Evolutionary conservation across 2,888 invertebrate species (phyloP), one percentile per base, ranked within the genome.

Genomic region (Agrypnus murinus): DNA sequence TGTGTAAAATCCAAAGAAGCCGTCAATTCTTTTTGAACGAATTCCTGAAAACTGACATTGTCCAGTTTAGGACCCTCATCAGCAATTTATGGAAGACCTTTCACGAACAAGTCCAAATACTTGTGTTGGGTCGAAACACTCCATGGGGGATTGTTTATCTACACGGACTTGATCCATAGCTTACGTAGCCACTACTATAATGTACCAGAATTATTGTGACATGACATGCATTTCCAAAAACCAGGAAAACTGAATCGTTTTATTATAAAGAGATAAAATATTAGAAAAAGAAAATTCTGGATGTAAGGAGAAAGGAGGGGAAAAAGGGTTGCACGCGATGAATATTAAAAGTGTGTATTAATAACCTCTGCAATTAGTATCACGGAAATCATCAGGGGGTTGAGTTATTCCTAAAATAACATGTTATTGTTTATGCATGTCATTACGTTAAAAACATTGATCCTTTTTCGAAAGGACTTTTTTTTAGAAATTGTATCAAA

Each of bases 11-110:
- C 70, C 69, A 74, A 74, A 74, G 73, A 73, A 71, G 73, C 74
- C 64, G 74, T 76, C 73, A 71, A 74, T 73, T 73, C 74, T 66
- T 76, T n/a, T 74, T 68, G 68, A 71, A 71, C 69, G 75, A 76
- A 76, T 76, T 77, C 72, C 77, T 76, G 75, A 77, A 77, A 77
- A 73, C 74, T 72, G 72, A 72, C 77, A 71, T 70, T 70, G 72
- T 73, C 74, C 73, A 65, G 69, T 67, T 25, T 70, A 69, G 67
- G 60, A 72, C 74, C 76, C 75, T 76, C 77, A 72, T 75, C 75
- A 76, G 72, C 75, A 74, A 77, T 77, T 77, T 75, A 74, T 73
- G 71, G 68, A 73, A 70, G 69, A 71, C 71, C 73, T 74, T 75
- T 72, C 73, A 74, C 73, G 70, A 74, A 73, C 73, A 73, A 76